Conservation (phyloP, 2,888 invertebrate species). For the Lucinisca nassula region DNA sequence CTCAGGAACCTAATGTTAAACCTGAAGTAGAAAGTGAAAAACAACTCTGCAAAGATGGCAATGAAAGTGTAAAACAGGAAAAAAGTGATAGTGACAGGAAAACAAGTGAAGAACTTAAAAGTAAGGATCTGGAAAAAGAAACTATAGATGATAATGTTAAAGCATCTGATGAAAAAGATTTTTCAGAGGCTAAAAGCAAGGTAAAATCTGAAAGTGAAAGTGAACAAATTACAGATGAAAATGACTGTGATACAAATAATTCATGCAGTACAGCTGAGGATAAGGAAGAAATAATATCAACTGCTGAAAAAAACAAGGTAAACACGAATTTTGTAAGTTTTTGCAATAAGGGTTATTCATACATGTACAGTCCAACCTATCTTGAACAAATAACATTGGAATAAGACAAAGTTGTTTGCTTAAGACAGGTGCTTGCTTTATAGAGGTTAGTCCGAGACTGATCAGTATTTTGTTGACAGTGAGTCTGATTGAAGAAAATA, state of each 20-base stretch:
- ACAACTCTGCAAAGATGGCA: not conserved
- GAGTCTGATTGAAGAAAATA: not conserved
- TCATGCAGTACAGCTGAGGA: not conserved
- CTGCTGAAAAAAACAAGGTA: not conserved
- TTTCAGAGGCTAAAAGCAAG: not conserved
- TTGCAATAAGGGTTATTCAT: not conserved
- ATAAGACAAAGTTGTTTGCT: no score
- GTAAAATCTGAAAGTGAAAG: constrained; percentile 1
- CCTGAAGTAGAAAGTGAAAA: not conserved
- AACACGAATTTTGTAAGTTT: no score
- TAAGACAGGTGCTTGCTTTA: no score
- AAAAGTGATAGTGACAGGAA: not conserved
- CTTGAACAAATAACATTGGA: no score
- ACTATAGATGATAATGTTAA: not conserved
- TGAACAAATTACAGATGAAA: not conserved
- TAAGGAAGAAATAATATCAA: not conserved
- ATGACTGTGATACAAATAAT: not conserved
- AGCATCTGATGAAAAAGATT: not conserved
- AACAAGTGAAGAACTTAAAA: not conserved
- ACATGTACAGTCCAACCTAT: no score
- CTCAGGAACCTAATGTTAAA: constrained; percentile 3
- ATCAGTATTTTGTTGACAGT: no score
- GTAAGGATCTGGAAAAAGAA: not conserved
- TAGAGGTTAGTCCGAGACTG: no score
- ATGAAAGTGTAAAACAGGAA: not conserved